A percentile compares a stretch with the other conserved stretches of the same genome.
Evolutionary conservation across 2,113 vertebrate genomes (phyloP).

Genomic region (Aphyosemion australe): DNA sequence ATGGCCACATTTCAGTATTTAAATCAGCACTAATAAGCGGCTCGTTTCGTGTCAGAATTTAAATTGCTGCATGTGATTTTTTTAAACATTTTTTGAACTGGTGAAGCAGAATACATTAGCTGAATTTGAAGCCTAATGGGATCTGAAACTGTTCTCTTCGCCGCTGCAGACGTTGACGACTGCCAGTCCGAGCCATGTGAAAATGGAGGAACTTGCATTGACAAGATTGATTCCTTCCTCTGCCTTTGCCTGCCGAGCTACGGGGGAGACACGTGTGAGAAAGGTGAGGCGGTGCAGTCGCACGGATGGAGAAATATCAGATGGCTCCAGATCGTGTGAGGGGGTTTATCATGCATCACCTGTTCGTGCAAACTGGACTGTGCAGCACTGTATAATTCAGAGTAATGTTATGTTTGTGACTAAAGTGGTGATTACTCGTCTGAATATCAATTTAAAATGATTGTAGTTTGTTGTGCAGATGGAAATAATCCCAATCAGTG

Average conservation of each 20-base stretch:
- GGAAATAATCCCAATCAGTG: constrained; percentile 44
- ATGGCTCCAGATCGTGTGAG: neutral
- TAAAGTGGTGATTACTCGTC: neutral
- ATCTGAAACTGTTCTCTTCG: constrained; percentile 16
- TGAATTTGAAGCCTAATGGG: constrained; percentile 40
- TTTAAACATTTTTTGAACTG: constrained; percentile 3
- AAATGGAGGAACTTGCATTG: constrained; percentile 94
- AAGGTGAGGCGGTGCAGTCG: constrained; percentile 79
- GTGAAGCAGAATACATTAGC: constrained; percentile 17
- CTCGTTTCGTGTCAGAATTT: constrained; percentile 28
- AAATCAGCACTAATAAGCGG: constrained; percentile 30
- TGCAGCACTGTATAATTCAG: neutral
- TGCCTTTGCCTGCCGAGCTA: constrained; percentile 97
- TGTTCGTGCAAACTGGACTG: neutral
- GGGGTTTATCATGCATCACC: neutral
- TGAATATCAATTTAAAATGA: constrained; percentile 11
- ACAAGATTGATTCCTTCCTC: constrained; percentile 89
- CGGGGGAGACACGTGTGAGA: constrained; percentile 90
- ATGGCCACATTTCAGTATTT: constrained; percentile 26
- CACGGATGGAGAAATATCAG: constrained; percentile 12
- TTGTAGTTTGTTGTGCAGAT: constrained; percentile 16
- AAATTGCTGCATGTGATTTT: constrained; percentile 16
- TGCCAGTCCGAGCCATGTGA: constrained; percentile 86
- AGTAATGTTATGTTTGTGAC: neutral
- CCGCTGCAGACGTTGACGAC: constrained; percentile 78